Conservation (phyloP, 2,797 vertebrate species). For the Distichodus sexfasciatus region DNA sequence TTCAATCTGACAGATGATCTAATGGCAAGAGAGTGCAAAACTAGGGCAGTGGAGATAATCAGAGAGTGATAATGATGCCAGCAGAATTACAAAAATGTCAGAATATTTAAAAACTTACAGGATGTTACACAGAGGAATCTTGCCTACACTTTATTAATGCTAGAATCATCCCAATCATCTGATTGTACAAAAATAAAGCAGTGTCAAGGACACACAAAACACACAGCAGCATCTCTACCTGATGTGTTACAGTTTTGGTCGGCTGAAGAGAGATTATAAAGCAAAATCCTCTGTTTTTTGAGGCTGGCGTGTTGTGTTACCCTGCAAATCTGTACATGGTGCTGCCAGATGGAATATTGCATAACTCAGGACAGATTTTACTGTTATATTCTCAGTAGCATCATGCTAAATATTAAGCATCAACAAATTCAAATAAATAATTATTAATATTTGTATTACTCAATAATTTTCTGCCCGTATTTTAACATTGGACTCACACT, state of each 20-base stretch:
- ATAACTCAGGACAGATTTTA: slow-evolving; percentile 55
- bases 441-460: too few relatives aligned
- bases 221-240: not conserved
- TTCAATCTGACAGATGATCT: slow-evolving; percentile 51
- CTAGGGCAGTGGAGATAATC: too few relatives aligned
- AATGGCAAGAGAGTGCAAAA: not conserved
- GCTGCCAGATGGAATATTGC: slow-evolving; percentile 65
- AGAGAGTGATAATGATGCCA: not conserved
- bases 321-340: slow-evolving; percentile 14
- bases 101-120: not conserved
- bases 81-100: not conserved
- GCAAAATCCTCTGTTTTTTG: slow-evolving; percentile 22
- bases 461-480: too few relatives aligned
- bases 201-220: not conserved
- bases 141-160: not conserved
- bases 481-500: too few relatives aligned
- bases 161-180: not conserved
- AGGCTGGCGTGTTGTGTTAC: not conserved
- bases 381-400: not conserved
- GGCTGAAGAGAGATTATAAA: slow-evolving; percentile 36
- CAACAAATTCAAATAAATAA: not conserved
- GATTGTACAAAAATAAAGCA: not conserved
- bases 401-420: not conserved
- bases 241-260: not conserved
- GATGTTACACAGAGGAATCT: not conserved